These are phyloP conservation scores for Heliocidaris erythrogramma DNA, from an alignment of 35 echinoderm and acorn worm genomes.

Conservation along the genomic window DNA sequence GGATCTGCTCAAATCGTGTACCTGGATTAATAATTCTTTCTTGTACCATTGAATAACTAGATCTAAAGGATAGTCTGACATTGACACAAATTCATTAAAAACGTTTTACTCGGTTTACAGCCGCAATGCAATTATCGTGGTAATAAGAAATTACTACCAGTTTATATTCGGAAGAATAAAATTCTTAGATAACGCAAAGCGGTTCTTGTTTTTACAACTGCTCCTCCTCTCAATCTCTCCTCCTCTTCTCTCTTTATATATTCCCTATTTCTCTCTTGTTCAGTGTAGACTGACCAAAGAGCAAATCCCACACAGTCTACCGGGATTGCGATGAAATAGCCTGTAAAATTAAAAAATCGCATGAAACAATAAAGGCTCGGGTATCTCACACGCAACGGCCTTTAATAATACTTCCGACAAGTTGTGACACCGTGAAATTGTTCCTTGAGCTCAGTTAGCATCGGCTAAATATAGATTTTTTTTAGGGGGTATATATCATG, in stretches of 20 bases:
- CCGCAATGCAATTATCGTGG: neutral
- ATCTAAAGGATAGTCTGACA: too few relatives aligned
- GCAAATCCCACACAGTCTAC: neutral
- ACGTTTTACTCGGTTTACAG: neutral
- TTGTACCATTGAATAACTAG: too few relatives aligned
- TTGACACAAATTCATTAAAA: neutral
- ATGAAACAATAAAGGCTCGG: constrained; percentile 32
- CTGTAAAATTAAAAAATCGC: constrained; percentile 39
- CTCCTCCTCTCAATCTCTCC: neutral
- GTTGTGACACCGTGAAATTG: constrained; percentile 27
- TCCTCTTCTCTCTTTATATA: neutral
- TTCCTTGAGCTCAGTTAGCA: constrained; percentile 2
- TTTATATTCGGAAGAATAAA: neutral
- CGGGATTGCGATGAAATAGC: constrained; percentile 20
- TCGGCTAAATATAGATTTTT: constrained; percentile 4
- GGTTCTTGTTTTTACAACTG: neutral
- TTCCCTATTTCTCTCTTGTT: neutral
- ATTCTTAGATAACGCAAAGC: neutral
- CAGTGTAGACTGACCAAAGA: neutral
- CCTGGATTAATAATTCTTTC: too few relatives aligned
- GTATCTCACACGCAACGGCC: neutral
- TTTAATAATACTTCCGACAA: constrained; percentile 27
- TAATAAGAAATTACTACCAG: neutral
- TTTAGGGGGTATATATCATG: neutral
- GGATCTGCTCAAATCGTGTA: too few relatives aligned